Evolutionary conservation across 2,888 invertebrate species (phyloP).

Genomic region (Leistus spinibarbis): DNA sequence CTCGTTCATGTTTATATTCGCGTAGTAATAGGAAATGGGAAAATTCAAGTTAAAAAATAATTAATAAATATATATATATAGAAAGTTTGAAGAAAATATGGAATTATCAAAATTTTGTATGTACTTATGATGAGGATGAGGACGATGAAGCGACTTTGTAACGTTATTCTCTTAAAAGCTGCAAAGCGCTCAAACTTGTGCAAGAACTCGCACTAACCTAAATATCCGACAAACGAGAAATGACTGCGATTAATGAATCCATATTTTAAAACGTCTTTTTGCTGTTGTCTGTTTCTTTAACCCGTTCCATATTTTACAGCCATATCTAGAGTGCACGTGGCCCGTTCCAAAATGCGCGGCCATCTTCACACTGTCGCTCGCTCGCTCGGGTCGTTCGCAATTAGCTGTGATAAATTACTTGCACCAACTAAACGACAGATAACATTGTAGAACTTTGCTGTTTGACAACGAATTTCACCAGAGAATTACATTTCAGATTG

Average conservation of each 20-base stretch:
- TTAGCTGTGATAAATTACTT: conserved; percentile 35
- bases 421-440: conserved; percentile 32
- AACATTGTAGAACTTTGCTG: conserved; percentile 12
- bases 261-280: background rate
- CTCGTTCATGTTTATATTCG: too few species aligned
- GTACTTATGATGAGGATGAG: too few species aligned
- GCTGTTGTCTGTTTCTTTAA: background rate
- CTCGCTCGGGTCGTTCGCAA: conserved; percentile 25
- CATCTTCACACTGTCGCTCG: background rate
- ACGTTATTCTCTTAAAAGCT: background rate
- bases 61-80: too few species aligned
- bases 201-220: background rate
- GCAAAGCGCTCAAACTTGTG: too few species aligned
- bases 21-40: too few species aligned
- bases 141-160: too few species aligned
- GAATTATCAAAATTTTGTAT: too few species aligned
- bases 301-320: background rate
- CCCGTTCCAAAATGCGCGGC: background rate
- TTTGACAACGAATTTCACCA: conserved; percentile 17
- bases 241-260: background rate
- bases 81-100: too few species aligned
- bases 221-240: background rate
- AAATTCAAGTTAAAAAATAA: too few species aligned
- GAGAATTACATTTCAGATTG: conserved; percentile 16
- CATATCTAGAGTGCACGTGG: background rate